Base-by-base conservation (phyloP, 2,888 invertebrate species). In the Erebia palarica region DNA sequence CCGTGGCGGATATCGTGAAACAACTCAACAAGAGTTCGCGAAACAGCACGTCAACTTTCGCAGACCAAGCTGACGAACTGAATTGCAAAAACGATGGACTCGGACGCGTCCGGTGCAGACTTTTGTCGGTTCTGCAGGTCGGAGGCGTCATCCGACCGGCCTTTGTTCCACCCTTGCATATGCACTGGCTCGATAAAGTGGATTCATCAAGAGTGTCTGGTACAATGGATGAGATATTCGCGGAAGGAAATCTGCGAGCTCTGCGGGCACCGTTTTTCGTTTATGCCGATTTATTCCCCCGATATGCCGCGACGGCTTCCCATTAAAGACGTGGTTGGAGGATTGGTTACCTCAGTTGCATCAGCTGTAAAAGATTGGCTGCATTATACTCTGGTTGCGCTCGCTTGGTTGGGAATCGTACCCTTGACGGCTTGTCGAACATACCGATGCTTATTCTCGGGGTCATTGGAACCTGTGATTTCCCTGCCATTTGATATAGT, bases 251-350 rank as follows among this genome's bases (percentile, higher is more conserved):
- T 98, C 86, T 99, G 99, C 94, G 99, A 99, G 89, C 92, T 99
- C 76, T 99, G 99, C 89, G 98, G 99, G 75, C 98, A 99, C 91
- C 96, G 98, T 73, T 99, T 99, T 90, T 98, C 98, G 4, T 99
- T 99, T 85, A 98, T 98, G 83, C 99, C 99, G 44, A 99, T 99
- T 80, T 99, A 99, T 91, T 98, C 99, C n/a, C 98, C 99, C 44
- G 99, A 99, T 87, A 99, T 99, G 99, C 99, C 99, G n/a, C 96
- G 99, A 74, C 95, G 99, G 73, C 93, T 99, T 80, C 99, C 99
- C 0, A 93, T 99, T 47, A 95, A 96, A 77, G 99, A 99, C 88
- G 97, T 99, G 10, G 95, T 98, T 0, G 97, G 97, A 61, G 99
- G 99, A 2, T 91, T 99, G 65, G 94, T 98, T 68, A 96, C 97